These are phyloP conservation scores for Laticauda colubrina DNA, from an alignment of 2,113 vertebrate genomes.

Conservation along the genomic window DNA sequence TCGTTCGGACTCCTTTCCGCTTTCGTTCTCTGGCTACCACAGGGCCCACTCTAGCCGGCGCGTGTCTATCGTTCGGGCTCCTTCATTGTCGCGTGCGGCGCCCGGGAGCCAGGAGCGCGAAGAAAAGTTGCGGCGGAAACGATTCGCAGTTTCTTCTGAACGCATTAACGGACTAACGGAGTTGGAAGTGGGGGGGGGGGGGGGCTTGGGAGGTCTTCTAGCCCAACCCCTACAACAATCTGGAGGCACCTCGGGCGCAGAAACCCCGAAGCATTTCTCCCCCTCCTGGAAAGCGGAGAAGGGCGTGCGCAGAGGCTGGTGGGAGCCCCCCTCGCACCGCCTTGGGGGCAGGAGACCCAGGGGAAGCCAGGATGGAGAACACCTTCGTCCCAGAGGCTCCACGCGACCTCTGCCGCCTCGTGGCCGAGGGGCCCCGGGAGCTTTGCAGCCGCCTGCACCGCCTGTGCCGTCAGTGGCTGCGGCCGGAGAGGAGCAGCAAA, in stretches of 20 bases:
- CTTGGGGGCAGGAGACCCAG: not conserved
- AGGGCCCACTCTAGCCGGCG: not conserved
- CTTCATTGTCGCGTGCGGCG: not conserved
- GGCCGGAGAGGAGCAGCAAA: not conserved
- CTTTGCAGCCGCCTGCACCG: not conserved
- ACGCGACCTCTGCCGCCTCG: not conserved
- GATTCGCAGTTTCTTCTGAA: not conserved
- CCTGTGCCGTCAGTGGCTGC: not conserved
- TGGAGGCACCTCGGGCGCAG: not conserved
- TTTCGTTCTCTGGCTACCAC: not conserved
- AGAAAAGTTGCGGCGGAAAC: not conserved
- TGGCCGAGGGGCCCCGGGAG: not conserved
- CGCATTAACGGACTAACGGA: no score
- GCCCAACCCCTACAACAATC: no score
- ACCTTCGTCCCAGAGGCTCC: fast-evolving
- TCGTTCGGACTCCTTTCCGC: not conserved
- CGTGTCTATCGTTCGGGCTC: not conserved
- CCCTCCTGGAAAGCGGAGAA: not conserved
- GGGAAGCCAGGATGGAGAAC: not conserved
- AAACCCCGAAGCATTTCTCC: not conserved
- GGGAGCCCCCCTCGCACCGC: not conserved
- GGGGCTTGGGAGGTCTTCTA: no score
- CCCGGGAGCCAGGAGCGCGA: no score
- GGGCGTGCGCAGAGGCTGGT: not conserved
- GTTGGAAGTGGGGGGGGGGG: no score